Conservation (phyloP, 2,797 vertebrate genomes). For the Eutrigla gurnardus region DNA sequence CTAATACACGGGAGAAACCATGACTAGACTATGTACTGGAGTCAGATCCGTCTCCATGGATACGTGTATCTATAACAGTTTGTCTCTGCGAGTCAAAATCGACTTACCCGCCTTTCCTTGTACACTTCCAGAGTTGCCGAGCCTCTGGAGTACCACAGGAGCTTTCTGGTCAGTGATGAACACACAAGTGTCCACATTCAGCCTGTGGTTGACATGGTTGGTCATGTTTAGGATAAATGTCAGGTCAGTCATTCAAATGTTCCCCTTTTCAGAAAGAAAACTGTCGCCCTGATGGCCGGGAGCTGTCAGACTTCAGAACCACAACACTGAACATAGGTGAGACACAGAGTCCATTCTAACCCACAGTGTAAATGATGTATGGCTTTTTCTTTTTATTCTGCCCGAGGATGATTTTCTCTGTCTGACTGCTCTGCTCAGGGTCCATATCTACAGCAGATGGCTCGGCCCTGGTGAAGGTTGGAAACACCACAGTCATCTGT, state of each 20-base stretch:
- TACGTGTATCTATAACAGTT: not conserved
- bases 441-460: conserved; percentile 96
- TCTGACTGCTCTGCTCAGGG: conserved; percentile 75
- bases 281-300: conserved; percentile 95
- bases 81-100: not conserved
- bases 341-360: not conserved
- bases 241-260: not conserved
- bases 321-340: conserved; percentile 96
- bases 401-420: not conserved
- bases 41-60: not conserved
- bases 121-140: conserved; percentile 89
- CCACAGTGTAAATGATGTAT: no score
- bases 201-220: not conserved
- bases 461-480: conserved; percentile 95
- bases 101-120: not conserved
- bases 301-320: conserved; percentile 92
- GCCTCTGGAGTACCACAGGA: conserved; percentile 95
- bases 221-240: not conserved
- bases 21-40: not conserved
- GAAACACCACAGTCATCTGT: conserved; percentile 96
- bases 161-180: conserved; percentile 90
- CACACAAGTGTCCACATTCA: not conserved
- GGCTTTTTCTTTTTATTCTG: not conserved
- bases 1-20: not conserved
- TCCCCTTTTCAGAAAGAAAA: conserved; percentile 90